These are phyloP conservation scores for Caenorhabditis zanzibari DNA, from an alignment of 2,888 invertebrate genomes.

Conservation along the genomic window DNA sequence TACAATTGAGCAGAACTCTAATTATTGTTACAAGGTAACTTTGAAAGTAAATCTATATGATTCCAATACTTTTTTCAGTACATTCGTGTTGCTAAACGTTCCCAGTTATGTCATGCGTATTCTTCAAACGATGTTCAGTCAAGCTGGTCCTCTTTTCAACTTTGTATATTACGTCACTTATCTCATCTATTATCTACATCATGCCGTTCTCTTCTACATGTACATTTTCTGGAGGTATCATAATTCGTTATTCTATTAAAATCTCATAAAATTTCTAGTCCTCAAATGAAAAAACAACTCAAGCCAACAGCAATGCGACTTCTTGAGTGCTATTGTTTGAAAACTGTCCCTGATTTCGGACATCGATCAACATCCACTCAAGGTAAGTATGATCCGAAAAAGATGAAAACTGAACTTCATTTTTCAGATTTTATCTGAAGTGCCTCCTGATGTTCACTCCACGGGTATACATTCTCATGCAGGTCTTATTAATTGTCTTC, in stretches of 20 bases:
- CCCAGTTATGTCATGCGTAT: slow-evolving; percentile 80
- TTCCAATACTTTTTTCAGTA: slow-evolving; percentile 71
- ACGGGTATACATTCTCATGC: background rate
- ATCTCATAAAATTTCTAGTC: slow-evolving; percentile 63
- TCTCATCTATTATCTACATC: slow-evolving; percentile 81
- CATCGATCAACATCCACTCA: slow-evolving; percentile 76
- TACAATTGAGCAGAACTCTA: slow-evolving; percentile 81
- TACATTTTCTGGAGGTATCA: slow-evolving; percentile 82
- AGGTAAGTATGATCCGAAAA: too few relatives aligned
- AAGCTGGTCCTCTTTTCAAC: slow-evolving; percentile 60
- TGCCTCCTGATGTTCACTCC: background rate
- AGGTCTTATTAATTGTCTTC: background rate
- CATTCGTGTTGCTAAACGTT: slow-evolving; percentile 82
- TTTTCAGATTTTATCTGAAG: slow-evolving; percentile 45
- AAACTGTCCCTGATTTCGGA: slow-evolving; percentile 83
- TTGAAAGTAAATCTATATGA: background rate
- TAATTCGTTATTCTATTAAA: background rate
- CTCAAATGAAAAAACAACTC: slow-evolving; percentile 83
- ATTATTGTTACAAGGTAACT: slow-evolving; percentile 82
- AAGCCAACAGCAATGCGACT: slow-evolving; percentile 82
- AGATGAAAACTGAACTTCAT: background rate
- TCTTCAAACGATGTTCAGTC: slow-evolving; percentile 47
- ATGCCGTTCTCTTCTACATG: slow-evolving; percentile 80
- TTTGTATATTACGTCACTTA: slow-evolving; percentile 73
- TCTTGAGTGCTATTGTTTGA: slow-evolving; percentile 83